Evolutionary conservation across 2,113 vertebrate genomes (phyloP).

Genomic region (Chitala chitala): DNA sequence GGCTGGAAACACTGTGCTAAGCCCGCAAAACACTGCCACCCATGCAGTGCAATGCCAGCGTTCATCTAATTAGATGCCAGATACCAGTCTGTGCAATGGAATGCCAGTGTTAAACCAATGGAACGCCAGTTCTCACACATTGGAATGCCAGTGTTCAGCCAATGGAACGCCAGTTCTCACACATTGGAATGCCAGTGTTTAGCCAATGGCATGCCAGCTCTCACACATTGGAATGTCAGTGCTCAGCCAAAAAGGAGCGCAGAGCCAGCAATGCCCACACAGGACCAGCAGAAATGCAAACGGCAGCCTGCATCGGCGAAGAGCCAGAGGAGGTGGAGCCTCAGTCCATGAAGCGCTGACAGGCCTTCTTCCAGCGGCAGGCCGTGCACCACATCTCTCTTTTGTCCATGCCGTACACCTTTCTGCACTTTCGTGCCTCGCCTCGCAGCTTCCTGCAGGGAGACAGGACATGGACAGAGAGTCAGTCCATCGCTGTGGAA

Average conservation of each 20-base stretch:
- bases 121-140: not conserved
- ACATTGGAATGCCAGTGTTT: not conserved
- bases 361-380: conserved; percentile 97
- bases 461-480: conserved; percentile 29
- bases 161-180: not conserved
- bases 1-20: too few relatives aligned
- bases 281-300: not conserved
- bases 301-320: not conserved
- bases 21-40: too few relatives aligned
- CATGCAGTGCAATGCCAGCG: too few relatives aligned
- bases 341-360: conserved; percentile 76
- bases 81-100: too few relatives aligned
- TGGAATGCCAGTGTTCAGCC: not conserved
- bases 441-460: conserved; percentile 79
- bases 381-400: conserved; percentile 93
- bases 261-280: not conserved
- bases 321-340: not conserved
- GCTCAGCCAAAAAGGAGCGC: not conserved
- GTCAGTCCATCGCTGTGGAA: not conserved
- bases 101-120: not conserved
- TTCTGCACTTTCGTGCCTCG: conserved; percentile 86
- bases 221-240: not conserved
- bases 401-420: conserved; percentile 95
- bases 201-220: not conserved
- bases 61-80: too few relatives aligned